Base-by-base conservation (phyloP, 2,113 vertebrate species). In the Takifugu bimaculatus region DNA sequence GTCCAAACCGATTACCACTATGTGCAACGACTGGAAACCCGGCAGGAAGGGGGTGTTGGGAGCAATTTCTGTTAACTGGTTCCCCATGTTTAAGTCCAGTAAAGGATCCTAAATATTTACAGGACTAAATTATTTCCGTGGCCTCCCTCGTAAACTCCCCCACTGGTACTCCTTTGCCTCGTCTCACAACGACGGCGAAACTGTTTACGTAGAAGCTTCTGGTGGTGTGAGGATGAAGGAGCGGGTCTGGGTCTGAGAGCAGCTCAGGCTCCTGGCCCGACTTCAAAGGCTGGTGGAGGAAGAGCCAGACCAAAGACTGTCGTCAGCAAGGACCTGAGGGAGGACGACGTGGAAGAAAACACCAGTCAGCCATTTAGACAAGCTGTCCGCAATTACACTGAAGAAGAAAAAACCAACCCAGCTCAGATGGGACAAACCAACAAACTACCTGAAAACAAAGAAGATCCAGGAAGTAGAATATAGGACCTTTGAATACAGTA, bases 1-100 rank as follows among this genome's bases (percentile, higher is more conserved):
- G 77, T 94, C 93, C 78, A 94, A 63, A 13, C 93, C 92, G 1
- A 93, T 83, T 53, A 93, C 88, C 39, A 91, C 92, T 0, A 93
- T 85, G 0, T 94, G 92, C 28, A 93, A 28, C 0, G 91, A 83
- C 77, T 93, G 91, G 54, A 92, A 86, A 53, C 73, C 83, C 2
- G 91, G 90, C 68, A 92, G 67, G 65, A 93, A 90, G 0, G 85
- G 62, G 12, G 76, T 67, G 42, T 74, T 83, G 1, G 91, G 90
- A 1, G 90, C 89, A 4, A 90, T 90, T 51, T 92, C 90, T 0
- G 91, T 90, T 54, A 93, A 42, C 69, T 93, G 91, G 81, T 93
- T 94, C 27, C 93, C 93, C 93, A 94, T 93, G 47, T 61, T 57
- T 50, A 39, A 2, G 39, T 44, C 53, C 56, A 0, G 15, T 7